Conservation (phyloP, 2,888 invertebrate species). For the Arge pagana region DNA sequence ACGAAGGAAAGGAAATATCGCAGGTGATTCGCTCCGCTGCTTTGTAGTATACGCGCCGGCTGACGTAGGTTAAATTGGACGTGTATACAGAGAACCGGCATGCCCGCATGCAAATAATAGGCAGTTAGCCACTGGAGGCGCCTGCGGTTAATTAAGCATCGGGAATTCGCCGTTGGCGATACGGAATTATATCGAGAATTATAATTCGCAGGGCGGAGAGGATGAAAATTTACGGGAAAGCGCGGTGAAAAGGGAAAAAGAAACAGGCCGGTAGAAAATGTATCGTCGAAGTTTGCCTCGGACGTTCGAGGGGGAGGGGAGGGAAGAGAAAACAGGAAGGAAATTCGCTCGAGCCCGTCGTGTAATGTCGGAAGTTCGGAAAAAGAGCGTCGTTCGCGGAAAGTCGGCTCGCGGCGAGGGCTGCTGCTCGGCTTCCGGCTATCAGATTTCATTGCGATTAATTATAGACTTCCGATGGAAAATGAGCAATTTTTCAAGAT, state of each 20-base stretch:
- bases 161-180: too few species aligned
- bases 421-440: not conserved
- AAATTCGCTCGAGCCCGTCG: not conserved
- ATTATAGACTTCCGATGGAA: slow-evolving; percentile 10
- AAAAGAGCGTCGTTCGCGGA: not conserved
- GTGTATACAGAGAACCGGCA: slow-evolving; percentile 24
- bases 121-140: slow-evolving; percentile 43
- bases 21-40: not conserved
- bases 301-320: too few species aligned
- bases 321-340: too few species aligned
- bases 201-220: too few species aligned
- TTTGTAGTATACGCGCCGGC: not conserved
- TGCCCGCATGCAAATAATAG: slow-evolving; percentile 45
- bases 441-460: not conserved
- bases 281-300: too few species aligned
- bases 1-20: too few species aligned
- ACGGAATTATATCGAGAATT: too few species aligned
- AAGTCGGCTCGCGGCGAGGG: too few species aligned
- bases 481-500: slow-evolving; percentile 14
- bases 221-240: too few species aligned
- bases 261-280: too few species aligned
- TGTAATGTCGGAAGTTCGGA: not conserved
- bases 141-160: slow-evolving; percentile 52
- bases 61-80: not conserved
- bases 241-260: too few species aligned